Evolutionary conservation across 2,888 invertebrate genomes (phyloP).

Genomic region (Artemia sp.): DNA sequence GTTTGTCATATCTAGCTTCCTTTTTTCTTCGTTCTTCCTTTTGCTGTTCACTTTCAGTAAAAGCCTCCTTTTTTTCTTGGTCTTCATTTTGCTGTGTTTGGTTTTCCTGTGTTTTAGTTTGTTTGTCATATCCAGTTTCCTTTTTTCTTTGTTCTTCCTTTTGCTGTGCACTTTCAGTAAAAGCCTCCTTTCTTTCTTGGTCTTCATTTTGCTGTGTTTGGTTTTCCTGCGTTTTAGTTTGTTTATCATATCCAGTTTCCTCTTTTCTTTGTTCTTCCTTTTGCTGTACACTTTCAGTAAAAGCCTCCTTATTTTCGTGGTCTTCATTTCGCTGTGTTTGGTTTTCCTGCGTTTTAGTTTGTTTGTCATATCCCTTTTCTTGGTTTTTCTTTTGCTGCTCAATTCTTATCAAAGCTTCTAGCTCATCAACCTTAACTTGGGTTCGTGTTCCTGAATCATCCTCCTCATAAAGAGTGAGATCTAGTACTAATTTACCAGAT

Average conservation of each 20-base stretch:
- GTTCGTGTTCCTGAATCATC: too few relatives aligned
- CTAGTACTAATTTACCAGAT: too few relatives aligned
- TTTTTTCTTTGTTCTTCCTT: not conserved
- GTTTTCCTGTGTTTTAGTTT: not conserved
- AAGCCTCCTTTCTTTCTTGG: not conserved
- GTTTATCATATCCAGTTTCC: not conserved
- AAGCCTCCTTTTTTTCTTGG: not conserved
- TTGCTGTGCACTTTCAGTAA: not conserved
- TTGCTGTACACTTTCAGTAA: not conserved
- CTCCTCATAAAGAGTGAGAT: too few relatives aligned
- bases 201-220: not conserved
- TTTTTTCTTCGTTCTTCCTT: not conserved
- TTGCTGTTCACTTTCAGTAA: not conserved
- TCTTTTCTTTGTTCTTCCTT: not conserved
- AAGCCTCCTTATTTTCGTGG: too few relatives aligned
- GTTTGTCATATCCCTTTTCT: too few relatives aligned
- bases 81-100: not conserved
- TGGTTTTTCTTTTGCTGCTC: too few relatives aligned
- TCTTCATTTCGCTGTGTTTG: too few relatives aligned
- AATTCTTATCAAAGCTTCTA: too few relatives aligned
- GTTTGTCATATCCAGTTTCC: not conserved
- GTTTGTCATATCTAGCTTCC: not conserved
- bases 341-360: too few relatives aligned
- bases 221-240: not conserved
- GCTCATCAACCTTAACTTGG: too few relatives aligned